Evolutionary conservation across 2,888 invertebrate species (phyloP), one percentile per base, ranked within the genome.

Genomic region (Molorchus minor): DNA sequence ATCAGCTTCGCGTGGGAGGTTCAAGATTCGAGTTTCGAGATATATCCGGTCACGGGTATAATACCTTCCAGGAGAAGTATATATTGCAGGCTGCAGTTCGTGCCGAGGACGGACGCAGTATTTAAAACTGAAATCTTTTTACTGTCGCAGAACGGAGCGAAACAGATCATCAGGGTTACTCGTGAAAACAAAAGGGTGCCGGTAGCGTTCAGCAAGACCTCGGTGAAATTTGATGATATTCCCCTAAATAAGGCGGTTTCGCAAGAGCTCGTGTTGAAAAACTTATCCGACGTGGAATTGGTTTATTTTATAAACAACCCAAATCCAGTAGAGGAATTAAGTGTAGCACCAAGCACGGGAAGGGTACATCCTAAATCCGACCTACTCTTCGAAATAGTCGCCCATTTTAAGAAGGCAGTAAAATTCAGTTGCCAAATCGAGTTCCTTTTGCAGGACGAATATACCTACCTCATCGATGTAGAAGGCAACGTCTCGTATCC

Each of bases 401-500:
- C 71, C 2, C 44, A 61, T 29, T 65, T 71, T 20, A 61, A 61
- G 58, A 41, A 52, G 44, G 61, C 69, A 1, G 47, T 62, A 3
- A 20, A 47, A 7, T 73, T 75, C 46, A 58, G 47, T 7, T 62
- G 65, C n/a, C 21, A 40, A 1, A 44, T 67, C 0, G 52, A 55
- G 0, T 56, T 72, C 15, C 41, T 38, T 3, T 20, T 66, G 5
- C 69, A 76, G 53, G 59, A 82, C 67, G 71, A 83, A 12, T 60
- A 73, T 46, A 17, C 80, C 62, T 69, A 83, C 8, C 53, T 75
- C 20, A 73, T 86, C 43, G 76, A 80, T 30, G 72, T 86, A 36
- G 79, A 75, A 61, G 85, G 85, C 44, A 81, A 78, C 60, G 82
- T 85, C 1, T 75, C 82, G 0, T 85, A 82, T 62, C 87, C 87